Evolutionary conservation across 2,113 vertebrate species (phyloP).

Genomic region (Pollachius pollachius): DNA sequence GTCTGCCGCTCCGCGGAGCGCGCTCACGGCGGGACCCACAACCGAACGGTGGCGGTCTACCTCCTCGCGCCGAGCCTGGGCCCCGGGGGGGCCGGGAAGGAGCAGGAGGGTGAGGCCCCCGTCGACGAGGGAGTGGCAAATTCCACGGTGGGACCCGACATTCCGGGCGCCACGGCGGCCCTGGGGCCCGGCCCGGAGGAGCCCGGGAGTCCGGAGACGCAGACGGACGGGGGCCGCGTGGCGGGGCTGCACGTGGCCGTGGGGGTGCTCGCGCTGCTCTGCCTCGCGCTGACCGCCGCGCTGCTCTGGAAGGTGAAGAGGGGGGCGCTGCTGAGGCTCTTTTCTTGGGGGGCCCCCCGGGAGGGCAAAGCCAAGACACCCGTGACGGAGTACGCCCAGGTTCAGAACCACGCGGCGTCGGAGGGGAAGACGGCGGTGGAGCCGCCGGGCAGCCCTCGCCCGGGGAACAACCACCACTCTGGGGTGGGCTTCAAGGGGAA

Average conservation of each 20-base stretch:
- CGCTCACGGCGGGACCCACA: conserved; percentile 45
- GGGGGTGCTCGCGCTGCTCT: conserved; percentile 53
- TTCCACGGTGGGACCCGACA: conserved; percentile 5
- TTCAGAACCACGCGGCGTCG: conserved; percentile 47
- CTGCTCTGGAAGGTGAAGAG: conserved; percentile 58
- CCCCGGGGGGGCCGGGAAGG: background rate
- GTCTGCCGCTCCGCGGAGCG: conserved; percentile 61
- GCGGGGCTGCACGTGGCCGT: conserved; percentile 52
- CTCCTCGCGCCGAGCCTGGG: conserved; percentile 34
- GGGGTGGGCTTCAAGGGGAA: conserved; percentile 58
- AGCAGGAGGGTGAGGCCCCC: conserved; percentile 4
- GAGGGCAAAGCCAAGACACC: conserved; percentile 29
- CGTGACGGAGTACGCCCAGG: conserved; percentile 46
- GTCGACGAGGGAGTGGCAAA: conserved; percentile 9
- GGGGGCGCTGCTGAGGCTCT: conserved; percentile 36
- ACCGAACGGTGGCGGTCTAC: conserved; percentile 46
- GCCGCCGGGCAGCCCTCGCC: conserved; percentile 31
- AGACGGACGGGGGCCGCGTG: conserved; percentile 13
- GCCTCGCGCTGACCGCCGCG: conserved; percentile 47
- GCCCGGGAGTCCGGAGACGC: background rate
- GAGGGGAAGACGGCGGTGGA: conserved; percentile 43
- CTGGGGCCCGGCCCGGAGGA: background rate
- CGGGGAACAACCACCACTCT: conserved; percentile 63
- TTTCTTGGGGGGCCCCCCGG: conserved; percentile 7
- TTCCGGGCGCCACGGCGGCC: conserved; percentile 1